Percentiles rank a stretch among this genome's conserved stretches.
Conservation (phyloP, 2,797 vertebrate species). For the Podargus strigoides region DNA sequence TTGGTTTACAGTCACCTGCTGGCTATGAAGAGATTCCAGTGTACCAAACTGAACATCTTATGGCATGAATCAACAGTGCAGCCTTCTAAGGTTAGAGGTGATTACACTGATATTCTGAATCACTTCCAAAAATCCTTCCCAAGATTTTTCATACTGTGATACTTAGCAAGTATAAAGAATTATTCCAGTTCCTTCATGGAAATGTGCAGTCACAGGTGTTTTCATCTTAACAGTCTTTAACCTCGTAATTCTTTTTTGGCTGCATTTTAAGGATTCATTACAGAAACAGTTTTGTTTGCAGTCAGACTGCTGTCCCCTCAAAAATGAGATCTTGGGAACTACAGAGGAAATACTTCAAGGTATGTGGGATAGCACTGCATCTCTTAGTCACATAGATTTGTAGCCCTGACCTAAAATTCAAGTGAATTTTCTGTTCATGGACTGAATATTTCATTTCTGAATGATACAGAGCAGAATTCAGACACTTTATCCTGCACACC, state of each 20-base stretch:
- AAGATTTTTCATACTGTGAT: not conserved
- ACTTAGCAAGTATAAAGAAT: not conserved
- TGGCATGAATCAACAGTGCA: not conserved
- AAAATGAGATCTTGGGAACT: not conserved
- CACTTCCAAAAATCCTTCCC: not conserved
- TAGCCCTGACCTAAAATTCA: not conserved
- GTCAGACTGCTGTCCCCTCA: not conserved
- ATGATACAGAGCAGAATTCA: not conserved
- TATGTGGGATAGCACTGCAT: not conserved
- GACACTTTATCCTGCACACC: not conserved
- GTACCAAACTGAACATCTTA: not conserved
- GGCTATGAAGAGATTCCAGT: not conserved
- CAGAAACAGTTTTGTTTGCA: not conserved
- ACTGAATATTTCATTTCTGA: not conserved
- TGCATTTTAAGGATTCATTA: not conserved
- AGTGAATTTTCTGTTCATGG: not conserved
- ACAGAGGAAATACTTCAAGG: not conserved
- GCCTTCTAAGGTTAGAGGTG: not conserved
- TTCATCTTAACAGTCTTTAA: not conserved
- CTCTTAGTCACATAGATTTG: not conserved
- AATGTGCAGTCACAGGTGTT: not conserved
- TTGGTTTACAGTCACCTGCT: not conserved
- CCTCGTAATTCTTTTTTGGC: not conserved
- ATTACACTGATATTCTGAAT: not conserved
- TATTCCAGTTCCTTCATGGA: not conserved